Evolutionary conservation across 1,140 invertebrate genomes (phyloP).

Genomic region (Marisa cornuarietis): DNA sequence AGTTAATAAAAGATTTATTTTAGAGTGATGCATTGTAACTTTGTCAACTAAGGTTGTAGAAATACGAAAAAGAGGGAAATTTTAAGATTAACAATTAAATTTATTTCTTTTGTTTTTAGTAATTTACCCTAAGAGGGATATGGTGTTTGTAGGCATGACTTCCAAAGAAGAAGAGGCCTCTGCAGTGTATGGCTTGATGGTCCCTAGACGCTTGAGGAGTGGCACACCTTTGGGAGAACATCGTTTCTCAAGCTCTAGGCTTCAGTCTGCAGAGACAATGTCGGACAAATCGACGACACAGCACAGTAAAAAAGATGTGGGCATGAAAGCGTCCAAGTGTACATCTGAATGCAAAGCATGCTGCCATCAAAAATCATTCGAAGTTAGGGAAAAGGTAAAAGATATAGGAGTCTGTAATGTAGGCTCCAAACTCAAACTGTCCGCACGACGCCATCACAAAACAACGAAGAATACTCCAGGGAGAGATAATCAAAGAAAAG

Average conservation of each 20-base stretch:
- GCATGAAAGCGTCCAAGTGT: background rate
- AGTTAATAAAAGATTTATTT: no score
- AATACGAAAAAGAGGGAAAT: background rate
- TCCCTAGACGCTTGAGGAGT: conserved; percentile 19
- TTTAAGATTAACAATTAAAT: background rate
- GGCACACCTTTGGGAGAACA: conserved; percentile 17
- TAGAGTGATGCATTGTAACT: no score
- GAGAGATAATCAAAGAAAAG: no score
- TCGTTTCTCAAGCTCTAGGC: background rate
- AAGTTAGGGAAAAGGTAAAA: background rate
- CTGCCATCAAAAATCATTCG: background rate
- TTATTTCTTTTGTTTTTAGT: background rate
- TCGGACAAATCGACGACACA: no score
- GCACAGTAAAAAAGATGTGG: no score
- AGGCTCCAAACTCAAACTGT: background rate
- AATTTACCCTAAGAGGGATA: background rate
- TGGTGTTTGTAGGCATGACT: background rate
- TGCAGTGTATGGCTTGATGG: conserved; percentile 1
- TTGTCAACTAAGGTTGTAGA: no score
- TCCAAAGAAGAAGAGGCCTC: background rate
- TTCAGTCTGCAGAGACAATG: background rate
- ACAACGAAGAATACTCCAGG: no score
- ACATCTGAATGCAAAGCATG: background rate
- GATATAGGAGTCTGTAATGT: background rate
- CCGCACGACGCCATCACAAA: no score